Conservation (phyloP, 2,113 vertebrate genomes). For the Mirounga angustirostris region DNA sequence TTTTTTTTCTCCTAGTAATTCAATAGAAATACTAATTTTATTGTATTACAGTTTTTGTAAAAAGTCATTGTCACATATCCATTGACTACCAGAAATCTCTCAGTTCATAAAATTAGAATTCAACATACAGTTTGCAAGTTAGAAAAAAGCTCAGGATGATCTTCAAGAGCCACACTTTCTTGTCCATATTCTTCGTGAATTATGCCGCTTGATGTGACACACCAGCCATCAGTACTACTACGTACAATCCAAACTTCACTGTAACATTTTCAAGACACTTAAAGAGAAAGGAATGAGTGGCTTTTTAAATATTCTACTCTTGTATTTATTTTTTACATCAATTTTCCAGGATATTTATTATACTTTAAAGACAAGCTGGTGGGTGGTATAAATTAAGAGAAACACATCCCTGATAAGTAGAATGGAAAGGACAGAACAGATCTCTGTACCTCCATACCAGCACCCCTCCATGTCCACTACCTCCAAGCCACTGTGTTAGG, state of each 20-base stretch:
- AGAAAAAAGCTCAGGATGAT: background rate
- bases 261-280: background rate
- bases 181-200: background rate
- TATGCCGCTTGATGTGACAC: background rate
- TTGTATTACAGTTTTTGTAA: background rate
- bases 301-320: background rate
- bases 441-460: background rate
- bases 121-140: background rate
- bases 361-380: background rate
- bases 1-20: background rate
- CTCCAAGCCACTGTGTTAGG: background rate
- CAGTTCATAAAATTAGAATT: slow-evolving; percentile 1
- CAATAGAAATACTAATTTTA: slow-evolving; percentile 48
- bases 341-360: background rate
- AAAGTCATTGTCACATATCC: background rate
- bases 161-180: background rate
- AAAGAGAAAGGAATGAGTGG: slow-evolving; percentile 18
- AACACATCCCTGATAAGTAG: background rate
- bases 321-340: background rate
- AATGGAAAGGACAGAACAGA: background rate
- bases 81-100: background rate
- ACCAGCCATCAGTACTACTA: no score
- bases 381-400: background rate
- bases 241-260: background rate
- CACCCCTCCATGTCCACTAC: background rate